Evolutionary conservation across 2,888 invertebrate genomes (phyloP).

Genomic region (Octonoba sinensis): DNA sequence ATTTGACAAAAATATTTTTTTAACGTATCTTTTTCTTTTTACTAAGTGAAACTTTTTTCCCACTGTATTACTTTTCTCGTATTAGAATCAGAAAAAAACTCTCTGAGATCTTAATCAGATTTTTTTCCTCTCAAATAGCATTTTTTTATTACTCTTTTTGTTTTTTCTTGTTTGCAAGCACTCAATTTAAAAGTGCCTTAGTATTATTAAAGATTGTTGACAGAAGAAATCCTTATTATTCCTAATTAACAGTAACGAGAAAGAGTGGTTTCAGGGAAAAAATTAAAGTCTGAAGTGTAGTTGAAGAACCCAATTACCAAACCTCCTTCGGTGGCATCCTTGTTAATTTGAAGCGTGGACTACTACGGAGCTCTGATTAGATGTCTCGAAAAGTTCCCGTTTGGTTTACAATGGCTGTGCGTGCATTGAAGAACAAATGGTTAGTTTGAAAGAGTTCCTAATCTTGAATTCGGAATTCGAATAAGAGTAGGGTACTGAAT

Average conservation of each 20-base stretch:
- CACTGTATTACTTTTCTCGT: too few relatives aligned
- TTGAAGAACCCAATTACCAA: conserved; percentile 20
- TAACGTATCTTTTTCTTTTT: too few relatives aligned
- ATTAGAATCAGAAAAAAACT: too few relatives aligned
- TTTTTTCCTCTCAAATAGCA: too few relatives aligned
- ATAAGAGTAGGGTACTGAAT: too few relatives aligned
- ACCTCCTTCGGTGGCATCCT: neutral
- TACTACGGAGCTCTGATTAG: neutral
- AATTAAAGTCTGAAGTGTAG: neutral
- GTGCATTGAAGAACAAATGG: neutral
- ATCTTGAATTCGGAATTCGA: too few relatives aligned
- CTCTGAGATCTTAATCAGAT: too few relatives aligned
- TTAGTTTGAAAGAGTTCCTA: neutral
- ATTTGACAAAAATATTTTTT: too few relatives aligned
- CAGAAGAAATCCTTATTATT: conserved; percentile 17
- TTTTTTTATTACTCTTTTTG: too few relatives aligned
- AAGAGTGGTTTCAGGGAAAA: neutral
- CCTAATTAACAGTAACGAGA: conserved; percentile 23
- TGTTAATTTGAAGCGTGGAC: conserved; percentile 4
- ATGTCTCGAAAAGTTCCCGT: conserved; percentile 5
- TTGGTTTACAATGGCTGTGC: neutral
- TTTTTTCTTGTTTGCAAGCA: too few relatives aligned
- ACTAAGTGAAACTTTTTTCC: too few relatives aligned
- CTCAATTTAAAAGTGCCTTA: neutral
- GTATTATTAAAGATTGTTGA: conserved; percentile 8